Percentiles rank a stretch among this genome's conserved stretches.
Conservation (phyloP, 1,140 invertebrate species). For the Leptonema lineaticorne region DNA sequence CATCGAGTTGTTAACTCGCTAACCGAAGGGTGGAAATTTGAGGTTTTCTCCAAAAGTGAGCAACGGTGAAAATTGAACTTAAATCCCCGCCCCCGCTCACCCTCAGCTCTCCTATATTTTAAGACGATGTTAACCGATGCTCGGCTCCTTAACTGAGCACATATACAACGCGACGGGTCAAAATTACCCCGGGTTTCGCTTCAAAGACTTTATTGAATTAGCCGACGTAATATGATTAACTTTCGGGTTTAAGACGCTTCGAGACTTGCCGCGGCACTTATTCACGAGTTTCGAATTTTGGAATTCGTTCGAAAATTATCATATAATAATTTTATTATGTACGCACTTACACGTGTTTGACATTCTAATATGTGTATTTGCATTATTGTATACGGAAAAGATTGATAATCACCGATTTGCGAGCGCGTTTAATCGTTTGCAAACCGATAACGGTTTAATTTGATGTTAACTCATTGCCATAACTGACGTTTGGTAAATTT, state of each 20-base stretch:
- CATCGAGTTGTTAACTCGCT: too few relatives aligned
- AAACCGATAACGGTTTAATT: not conserved
- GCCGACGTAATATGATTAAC: constrained; percentile 8
- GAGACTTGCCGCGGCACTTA: not conserved
- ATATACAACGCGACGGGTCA: too few relatives aligned
- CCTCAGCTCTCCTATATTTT: not conserved
- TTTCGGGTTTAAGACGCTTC: not conserved
- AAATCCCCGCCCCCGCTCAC: not conserved
- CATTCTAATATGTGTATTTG: too few relatives aligned
- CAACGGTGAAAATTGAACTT: not conserved
- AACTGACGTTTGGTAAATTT: not conserved
- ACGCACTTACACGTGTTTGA: too few relatives aligned
- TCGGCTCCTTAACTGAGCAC: too few relatives aligned
- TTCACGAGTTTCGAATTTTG: not conserved
- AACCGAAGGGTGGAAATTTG: too few relatives aligned
- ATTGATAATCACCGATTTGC: not conserved
- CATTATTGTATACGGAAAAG: too few relatives aligned
- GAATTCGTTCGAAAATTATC: not conserved
- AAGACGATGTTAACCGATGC: not conserved
- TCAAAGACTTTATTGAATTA: constrained; percentile 9
- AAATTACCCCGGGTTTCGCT: not conserved
- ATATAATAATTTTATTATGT: too few relatives aligned
- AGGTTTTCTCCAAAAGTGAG: too few relatives aligned
- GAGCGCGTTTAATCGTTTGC: too few relatives aligned
- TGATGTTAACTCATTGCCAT: not conserved